Evolutionary conservation across 2,797 vertebrate genomes (phyloP).

Genomic region (Danio tinwini): DNA sequence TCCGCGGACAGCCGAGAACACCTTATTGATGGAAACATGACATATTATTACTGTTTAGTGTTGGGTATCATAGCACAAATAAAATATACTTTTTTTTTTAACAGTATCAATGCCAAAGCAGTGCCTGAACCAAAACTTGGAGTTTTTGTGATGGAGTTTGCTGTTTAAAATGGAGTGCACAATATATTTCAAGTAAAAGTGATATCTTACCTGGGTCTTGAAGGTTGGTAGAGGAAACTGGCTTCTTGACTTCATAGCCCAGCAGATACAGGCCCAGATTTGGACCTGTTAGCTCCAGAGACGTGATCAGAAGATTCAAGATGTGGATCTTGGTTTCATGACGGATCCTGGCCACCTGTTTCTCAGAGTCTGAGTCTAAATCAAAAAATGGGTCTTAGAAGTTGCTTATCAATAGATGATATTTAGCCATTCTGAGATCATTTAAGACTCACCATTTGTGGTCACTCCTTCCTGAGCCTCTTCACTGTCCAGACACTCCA

Average conservation of each 20-base stretch:
- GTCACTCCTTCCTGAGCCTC: conserved; percentile 90
- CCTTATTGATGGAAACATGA: conserved; percentile 73
- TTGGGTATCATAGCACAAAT: too few relatives aligned
- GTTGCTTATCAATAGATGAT: background rate
- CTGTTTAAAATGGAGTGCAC: too few relatives aligned
- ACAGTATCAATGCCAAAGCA: too few relatives aligned
- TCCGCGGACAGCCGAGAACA: conserved; percentile 94
- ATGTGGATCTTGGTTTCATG: conserved; percentile 97
- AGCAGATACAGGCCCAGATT: conserved; percentile 93
- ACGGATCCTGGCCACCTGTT: conserved; percentile 81
- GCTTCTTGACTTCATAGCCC: conserved; percentile 96
- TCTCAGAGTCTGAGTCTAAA: conserved; percentile 84
- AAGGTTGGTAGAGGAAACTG: conserved; percentile 92
- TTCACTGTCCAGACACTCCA: conserved; percentile 95
- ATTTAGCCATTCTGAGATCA: background rate
- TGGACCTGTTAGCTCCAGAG: conserved; percentile 91
- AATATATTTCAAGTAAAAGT: background rate
- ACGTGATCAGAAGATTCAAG: conserved; percentile 95
- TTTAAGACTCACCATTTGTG: conserved; percentile 81
- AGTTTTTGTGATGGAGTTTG: too few relatives aligned
- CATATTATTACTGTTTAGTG: background rate
- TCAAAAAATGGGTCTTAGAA: conserved; percentile 4
- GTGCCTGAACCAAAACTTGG: too few relatives aligned
- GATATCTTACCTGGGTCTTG: conserved; percentile 90
- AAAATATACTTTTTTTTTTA: too few relatives aligned